Evolutionary conservation across 2,797 vertebrate species (phyloP), one percentile per base, ranked within the genome.

Genomic region (Melanotaenia boesemani): DNA sequence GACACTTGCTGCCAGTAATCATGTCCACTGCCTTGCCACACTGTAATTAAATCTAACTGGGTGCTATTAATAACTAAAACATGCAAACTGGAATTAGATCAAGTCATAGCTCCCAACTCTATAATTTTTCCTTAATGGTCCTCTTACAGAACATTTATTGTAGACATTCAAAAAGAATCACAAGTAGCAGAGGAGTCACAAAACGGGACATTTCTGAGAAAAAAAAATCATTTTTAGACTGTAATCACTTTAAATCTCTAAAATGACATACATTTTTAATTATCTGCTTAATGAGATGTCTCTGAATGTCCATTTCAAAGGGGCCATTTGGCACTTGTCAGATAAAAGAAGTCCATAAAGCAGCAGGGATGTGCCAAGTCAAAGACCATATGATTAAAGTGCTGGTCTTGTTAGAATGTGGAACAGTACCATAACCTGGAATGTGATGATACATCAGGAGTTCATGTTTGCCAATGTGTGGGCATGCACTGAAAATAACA

Each of bases 31-130:
- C 50, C 32, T 44, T 6, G 24, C 62, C 59, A 37, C 70, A 66
- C 62, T 28, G 48, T 52, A 66, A 77, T 86, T 67, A 59, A 60
- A 68, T 84, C 72, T 58, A 72, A 79, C 50, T 44, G 65, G 54
- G 72, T 66, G 64, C 55, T 69, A 37, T 77, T 79, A 63, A 84
- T 85, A 79, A 86, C 85, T 87, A 80, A 85, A 85, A 86, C 68
- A 84, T 86, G 74, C 72, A 74, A 70, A 85, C 74, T 41, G 20
- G 74, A 44, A 77, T 75, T 77, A 71, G 84, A 81, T 86, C 59
- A 73, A 63, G 76, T 69, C 48, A 67, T 10, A 58, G 62, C 61
- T 74, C 61, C 12, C 30, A 39, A 61, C 63, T 81, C 76, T 73
- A 84, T 76, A 24, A 74, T 64, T 83, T 80, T 56, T 64, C 44